phyloP scores from a whole-genome alignment of 2,113 vertebrate species.

The Hydrolagus affinis region DNA sequence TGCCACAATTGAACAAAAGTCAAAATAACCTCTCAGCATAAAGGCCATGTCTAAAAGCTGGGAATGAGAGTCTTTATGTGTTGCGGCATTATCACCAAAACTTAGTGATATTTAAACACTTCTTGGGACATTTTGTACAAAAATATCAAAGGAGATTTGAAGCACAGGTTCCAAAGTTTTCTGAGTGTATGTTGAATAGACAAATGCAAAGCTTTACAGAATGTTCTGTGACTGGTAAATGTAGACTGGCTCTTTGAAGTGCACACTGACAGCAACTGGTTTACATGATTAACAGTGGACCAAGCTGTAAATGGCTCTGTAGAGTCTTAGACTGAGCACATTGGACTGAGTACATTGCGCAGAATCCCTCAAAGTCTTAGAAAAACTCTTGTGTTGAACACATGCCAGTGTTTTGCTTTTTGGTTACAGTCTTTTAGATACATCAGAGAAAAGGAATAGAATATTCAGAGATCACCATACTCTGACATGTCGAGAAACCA shows the following conservation, averaged over 20 bases:
- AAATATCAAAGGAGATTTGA: slow-evolving; percentile 37
- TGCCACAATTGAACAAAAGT: neutral
- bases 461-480: too few relatives aligned
- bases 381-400: slow-evolving; percentile 16
- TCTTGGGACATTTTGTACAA: neutral
- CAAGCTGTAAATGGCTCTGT: slow-evolving; percentile 33
- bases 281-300: slow-evolving; percentile 36
- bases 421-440: slow-evolving; percentile 38
- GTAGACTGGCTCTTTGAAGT: slow-evolving; percentile 34
- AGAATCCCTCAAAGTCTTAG: slow-evolving; percentile 21
- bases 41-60: neutral
- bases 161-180: slow-evolving; percentile 25
- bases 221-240: neutral
- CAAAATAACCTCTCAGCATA: neutral
- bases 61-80: neutral
- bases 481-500: too few relatives aligned
- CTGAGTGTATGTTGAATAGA: slow-evolving; percentile 32
- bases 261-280: slow-evolving; percentile 10
- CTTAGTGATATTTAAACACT: neutral
- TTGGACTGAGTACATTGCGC: slow-evolving; percentile 33
- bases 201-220: slow-evolving; percentile 37
- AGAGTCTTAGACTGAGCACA: slow-evolving; percentile 29
- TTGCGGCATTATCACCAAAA: neutral
- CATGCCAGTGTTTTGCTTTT: slow-evolving; percentile 36
- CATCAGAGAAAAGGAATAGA: slow-evolving; percentile 38